phyloP scores from a whole-genome alignment of 2,113 vertebrate genomes.

The Saguinus midas region DNA sequence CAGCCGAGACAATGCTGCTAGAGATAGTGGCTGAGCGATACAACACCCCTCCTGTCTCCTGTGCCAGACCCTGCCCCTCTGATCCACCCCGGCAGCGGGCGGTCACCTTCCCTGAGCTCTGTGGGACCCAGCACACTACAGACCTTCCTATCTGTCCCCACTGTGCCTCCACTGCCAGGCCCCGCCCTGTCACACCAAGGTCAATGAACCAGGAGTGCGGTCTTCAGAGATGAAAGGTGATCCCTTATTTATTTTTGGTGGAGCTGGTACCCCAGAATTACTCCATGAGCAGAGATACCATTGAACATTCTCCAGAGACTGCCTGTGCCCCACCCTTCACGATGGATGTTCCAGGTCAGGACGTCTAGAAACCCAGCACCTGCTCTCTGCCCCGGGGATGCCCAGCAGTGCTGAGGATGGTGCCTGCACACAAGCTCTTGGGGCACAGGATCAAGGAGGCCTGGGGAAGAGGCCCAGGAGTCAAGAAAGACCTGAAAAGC shows the following conservation, averaged over 20 bases:
- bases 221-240: neutral
- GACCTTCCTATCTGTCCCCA: neutral
- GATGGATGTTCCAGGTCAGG: neutral
- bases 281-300: neutral
- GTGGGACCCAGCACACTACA: neutral
- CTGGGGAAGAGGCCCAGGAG: neutral
- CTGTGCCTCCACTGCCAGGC: accelerated
- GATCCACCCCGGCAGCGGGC: accelerated
- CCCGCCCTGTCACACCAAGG: neutral
- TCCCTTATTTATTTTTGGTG: neutral
- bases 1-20: neutral
- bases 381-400: neutral
- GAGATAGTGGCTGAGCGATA: neutral
- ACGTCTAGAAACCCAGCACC: neutral
- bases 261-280: neutral
- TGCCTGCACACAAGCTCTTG: neutral
- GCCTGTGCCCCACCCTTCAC: neutral
- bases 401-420: neutral
- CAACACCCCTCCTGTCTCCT: neutral
- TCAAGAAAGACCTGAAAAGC: neutral
- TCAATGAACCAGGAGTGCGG: accelerated
- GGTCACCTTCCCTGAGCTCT: neutral
- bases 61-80: neutral
- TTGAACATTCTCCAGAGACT: neutral
- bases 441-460: neutral